These are phyloP conservation scores for Caenorhabditis sp. DNA, from an alignment of 2,888 invertebrate species.

Conservation along the genomic window DNA sequence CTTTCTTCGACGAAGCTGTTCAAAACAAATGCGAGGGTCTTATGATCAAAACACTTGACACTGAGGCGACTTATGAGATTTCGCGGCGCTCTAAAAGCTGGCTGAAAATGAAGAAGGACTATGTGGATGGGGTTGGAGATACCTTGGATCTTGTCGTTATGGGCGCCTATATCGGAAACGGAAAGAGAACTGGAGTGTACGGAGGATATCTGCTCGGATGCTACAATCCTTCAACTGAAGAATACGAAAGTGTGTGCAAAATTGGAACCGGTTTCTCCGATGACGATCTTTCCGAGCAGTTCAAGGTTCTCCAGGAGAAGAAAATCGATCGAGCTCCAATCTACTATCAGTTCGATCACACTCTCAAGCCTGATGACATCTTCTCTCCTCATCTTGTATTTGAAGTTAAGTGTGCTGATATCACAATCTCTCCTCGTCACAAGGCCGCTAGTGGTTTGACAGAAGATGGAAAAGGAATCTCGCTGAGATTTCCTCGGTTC, in stretches of 20 bases:
- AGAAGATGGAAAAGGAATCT: slow-evolving; percentile 86
- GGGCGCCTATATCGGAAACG: slow-evolving; percentile 91
- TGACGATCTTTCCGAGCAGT: slow-evolving; percentile 90
- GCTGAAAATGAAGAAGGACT: slow-evolving; percentile 90
- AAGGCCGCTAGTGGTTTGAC: slow-evolving; percentile 90
- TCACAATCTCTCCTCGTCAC: slow-evolving; percentile 96
- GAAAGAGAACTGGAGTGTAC: slow-evolving; percentile 93
- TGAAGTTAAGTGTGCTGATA: slow-evolving; percentile 96
- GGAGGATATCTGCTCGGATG: slow-evolving; percentile 97
- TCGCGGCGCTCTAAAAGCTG: slow-evolving; percentile 95
- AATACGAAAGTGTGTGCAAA: slow-evolving; percentile 95
- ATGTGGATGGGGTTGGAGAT: slow-evolving; percentile 96
- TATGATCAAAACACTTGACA: slow-evolving; percentile 96
- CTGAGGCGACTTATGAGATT: slow-evolving; percentile 96
- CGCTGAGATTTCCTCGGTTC: slow-evolving; percentile 95
- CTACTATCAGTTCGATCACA: slow-evolving; percentile 90
- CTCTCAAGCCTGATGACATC: slow-evolving; percentile 92
- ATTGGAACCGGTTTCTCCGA: slow-evolving; percentile 96
- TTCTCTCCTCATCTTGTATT: slow-evolving; percentile 92
- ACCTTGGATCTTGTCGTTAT: slow-evolving; percentile 96
- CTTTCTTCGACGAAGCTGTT: slow-evolving; percentile 94
- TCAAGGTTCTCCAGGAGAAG: slow-evolving; percentile 89
- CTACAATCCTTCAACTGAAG: slow-evolving; percentile 92
- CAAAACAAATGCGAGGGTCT: slow-evolving; percentile 98
- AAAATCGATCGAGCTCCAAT: slow-evolving; percentile 86